Evolutionary conservation across 2,113 vertebrate genomes (phyloP), one percentile per base, ranked within the genome.

Genomic region (Osmerus eperlanus): DNA sequence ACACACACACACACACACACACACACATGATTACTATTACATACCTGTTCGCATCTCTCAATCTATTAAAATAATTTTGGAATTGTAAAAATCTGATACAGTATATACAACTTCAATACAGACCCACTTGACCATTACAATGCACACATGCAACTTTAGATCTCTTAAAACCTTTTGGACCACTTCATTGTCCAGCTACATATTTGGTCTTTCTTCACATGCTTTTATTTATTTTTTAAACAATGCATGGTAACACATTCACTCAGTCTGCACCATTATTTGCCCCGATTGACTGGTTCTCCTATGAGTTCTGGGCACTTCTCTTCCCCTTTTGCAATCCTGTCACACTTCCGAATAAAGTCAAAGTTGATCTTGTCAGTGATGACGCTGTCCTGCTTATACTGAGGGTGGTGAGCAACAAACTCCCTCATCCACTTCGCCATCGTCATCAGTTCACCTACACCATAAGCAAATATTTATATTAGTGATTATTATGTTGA

Each of bases 341-440:
- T 86, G 89, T 98, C 93, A 65, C 97, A 99, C 81, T 91, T 94
- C 74, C 72, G 85, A 55, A 99, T 83, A 21, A 99, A 91, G 90
- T 96, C 96, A 0, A 96, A 99, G 88, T 96, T 99, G 16, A 99
- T 96, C 83, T 94, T 94, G 84, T 99, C 97, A 0, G 93, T 97
- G 47, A 99, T 91, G 59, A 97, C 75, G 28, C 97, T 98, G 76
- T 99, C 97, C 83, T 97, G 94, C 89, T 98, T 97, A 85, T 99
- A 99, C 88, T 94, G 89, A 0, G 96, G 95, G 81, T 99, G 96
- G 68, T 91, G 92, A 0, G 93, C 81, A 0, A 99, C 91, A 77
- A 98, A 99, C 15, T 97, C 95, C 83, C 97, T 91, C 96, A 99
- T 97, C 97, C 97, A 99, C 62, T 92, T 93, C 56, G 97, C 97